Percentiles rank a stretch among this genome's conserved stretches.
phyloP scores from a whole-genome alignment of 2,888 invertebrate species.

The Linnaemya vulpina region DNA sequence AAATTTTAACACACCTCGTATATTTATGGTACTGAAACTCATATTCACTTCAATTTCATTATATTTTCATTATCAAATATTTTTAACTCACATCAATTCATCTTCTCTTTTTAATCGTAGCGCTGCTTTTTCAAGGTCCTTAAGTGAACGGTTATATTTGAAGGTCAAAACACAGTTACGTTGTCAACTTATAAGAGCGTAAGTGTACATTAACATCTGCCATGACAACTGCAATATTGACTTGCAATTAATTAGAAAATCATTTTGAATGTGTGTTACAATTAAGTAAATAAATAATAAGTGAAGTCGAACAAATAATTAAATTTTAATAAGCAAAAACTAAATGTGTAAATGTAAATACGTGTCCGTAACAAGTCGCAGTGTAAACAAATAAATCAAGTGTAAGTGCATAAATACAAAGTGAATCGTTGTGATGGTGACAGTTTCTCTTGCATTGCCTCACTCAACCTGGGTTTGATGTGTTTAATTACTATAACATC shows the following conservation, averaged over 20 bases:
- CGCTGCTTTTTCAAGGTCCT: not conserved
- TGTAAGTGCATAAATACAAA: constrained; percentile 27
- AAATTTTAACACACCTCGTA: no score
- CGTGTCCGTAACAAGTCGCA: constrained; percentile 12
- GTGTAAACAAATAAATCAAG: constrained; percentile 14
- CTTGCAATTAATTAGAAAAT: constrained; percentile 40
- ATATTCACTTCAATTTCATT: no score
- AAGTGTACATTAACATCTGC: not conserved
- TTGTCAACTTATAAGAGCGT: not conserved
- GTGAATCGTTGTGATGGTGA: not conserved
- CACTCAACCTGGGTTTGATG: constrained; percentile 73
- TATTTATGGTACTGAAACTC: no score
- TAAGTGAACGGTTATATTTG: no score
- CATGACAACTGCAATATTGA: constrained; percentile 51
- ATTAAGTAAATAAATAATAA: constrained; percentile 21
- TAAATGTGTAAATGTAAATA: no score
- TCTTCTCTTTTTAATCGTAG: not conserved
- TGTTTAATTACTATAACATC: constrained; percentile 72
- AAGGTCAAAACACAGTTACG: not conserved
- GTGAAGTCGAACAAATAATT: constrained; percentile 22
- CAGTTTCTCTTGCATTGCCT: constrained; percentile 71
- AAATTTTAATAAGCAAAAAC: constrained; percentile 26
- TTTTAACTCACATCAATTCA: not conserved
- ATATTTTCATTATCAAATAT: no score
- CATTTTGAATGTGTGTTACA: constrained; percentile 33